Base-by-base conservation (phyloP, 1,140 invertebrate species). In the Charaxes varanes region DNA sequence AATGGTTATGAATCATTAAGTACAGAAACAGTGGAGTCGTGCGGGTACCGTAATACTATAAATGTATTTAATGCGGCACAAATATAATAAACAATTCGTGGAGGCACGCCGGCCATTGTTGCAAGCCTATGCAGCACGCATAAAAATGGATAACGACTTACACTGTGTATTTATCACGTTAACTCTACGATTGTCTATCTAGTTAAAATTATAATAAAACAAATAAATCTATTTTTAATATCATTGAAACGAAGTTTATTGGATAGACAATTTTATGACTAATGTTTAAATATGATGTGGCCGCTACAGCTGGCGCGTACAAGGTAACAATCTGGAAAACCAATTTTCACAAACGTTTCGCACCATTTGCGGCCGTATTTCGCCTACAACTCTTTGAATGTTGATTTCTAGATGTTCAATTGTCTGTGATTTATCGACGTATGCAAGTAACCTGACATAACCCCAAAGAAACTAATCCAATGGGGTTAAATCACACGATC, bases 301-400 rank as follows among this genome's bases (percentile, higher is more conserved):
- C 46, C 32, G 26, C 56, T 44, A 49, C 41, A 34, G 44, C 46
- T 50, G 42, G 28, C 48, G 45, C 34, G 41, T 41, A 55, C 22
- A 31, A 52, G 52, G 33, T 45, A n/a, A 36, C 16, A 60, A 60
- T 60, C 48, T 52, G 41, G 41, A 51, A 2, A 26, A 45, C 37
- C 35, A 47, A 52, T 52, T 48, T 53, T 64, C 43, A 30, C 46
- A 44, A 22, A 53, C 37, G 62, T 54, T 47, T 41, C 58, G 38
- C 27, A 54, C 38, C 38, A 50, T 43, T 43, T 47, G 19, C 32
- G 19, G 42, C 34, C 33, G 42, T 37, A 45, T 45, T 32, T 45
- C 32, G 19, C 24, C 34, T 31, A 44, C 37, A 45, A 45, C 33
- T 6, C 33, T 19, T 7, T n/a, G 6, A 11, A 26, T 37, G 35